These are phyloP conservation scores for Harpagifer antarcticus DNA, from an alignment of 2,797 vertebrate genomes.

Conservation along the genomic window DNA sequence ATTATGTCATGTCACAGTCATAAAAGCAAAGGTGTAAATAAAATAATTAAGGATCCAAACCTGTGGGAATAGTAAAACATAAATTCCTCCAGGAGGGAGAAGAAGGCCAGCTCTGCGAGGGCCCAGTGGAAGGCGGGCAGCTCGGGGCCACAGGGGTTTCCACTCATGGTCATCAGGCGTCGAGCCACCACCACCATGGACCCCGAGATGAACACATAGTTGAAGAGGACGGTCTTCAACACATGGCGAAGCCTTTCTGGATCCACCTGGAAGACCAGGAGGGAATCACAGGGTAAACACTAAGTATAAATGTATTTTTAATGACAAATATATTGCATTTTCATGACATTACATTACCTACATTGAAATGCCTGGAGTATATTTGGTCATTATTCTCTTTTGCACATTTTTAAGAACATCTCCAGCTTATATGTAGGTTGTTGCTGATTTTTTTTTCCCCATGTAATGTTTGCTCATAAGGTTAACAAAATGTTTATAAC, in stretches of 20 bases:
- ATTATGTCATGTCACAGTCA: neutral
- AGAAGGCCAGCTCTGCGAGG: constrained; percentile 87
- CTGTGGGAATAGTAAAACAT: constrained; percentile 96
- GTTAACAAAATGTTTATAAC: too few relatives aligned
- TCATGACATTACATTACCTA: neutral
- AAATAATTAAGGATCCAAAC: constrained; percentile 60
- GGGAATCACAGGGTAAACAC: neutral
- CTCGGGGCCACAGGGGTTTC: constrained; percentile 85
- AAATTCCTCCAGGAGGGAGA: constrained; percentile 88
- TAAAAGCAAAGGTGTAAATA: neutral
- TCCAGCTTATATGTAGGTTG: neutral
- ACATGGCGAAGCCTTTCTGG: constrained; percentile 80
- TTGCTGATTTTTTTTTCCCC: neutral
- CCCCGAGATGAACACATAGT: constrained; percentile 86
- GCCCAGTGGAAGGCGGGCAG: constrained; percentile 93
- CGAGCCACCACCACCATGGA: constrained; percentile 85
- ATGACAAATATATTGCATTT: too few relatives aligned
- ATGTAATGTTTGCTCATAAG: too few relatives aligned
- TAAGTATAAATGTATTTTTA: too few relatives aligned
- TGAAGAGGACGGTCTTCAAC: constrained; percentile 79
- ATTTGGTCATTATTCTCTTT: neutral
- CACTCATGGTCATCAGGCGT: constrained; percentile 79
- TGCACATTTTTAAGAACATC: too few relatives aligned
- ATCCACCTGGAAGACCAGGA: constrained; percentile 85
- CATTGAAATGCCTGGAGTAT: neutral